Evolutionary conservation across 2,113 vertebrate species (phyloP).

Genomic region (Otis tarda): DNA sequence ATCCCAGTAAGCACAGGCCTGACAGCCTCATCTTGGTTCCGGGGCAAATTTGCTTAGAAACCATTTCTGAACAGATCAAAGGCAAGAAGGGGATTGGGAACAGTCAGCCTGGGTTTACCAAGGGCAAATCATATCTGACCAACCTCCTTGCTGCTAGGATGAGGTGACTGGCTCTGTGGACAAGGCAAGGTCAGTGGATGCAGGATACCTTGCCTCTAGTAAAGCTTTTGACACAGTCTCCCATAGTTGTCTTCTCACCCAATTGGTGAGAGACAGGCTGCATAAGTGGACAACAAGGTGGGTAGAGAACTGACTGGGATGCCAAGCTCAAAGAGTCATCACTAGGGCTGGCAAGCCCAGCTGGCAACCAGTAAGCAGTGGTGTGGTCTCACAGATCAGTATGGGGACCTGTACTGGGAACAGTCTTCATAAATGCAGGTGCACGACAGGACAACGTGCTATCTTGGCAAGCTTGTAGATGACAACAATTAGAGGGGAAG

Average conservation of each 20-base stretch:
- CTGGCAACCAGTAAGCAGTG: not conserved
- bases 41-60: not conserved
- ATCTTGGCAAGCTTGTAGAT: not conserved
- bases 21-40: not conserved
- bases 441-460: not conserved
- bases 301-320: not conserved
- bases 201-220: not conserved
- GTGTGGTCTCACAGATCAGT: not conserved
- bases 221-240: not conserved
- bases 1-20: not conserved
- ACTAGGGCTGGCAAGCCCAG: not conserved
- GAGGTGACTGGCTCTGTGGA: not conserved
- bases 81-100: not conserved
- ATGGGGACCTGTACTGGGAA: not conserved
- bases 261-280: not conserved
- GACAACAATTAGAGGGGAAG: not conserved
- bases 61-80: not conserved
- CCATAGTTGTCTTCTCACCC: not conserved
- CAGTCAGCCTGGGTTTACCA: not conserved
- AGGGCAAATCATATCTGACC: not conserved
- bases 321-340: not conserved
- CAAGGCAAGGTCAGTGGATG: fast-evolving
- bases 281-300: not conserved
- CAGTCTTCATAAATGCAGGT: not conserved
- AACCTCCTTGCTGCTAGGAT: not conserved